These are phyloP conservation scores for Petrocephalus zakoni DNA, from an alignment of 2,113 vertebrate genomes.

Conservation along the genomic window DNA sequence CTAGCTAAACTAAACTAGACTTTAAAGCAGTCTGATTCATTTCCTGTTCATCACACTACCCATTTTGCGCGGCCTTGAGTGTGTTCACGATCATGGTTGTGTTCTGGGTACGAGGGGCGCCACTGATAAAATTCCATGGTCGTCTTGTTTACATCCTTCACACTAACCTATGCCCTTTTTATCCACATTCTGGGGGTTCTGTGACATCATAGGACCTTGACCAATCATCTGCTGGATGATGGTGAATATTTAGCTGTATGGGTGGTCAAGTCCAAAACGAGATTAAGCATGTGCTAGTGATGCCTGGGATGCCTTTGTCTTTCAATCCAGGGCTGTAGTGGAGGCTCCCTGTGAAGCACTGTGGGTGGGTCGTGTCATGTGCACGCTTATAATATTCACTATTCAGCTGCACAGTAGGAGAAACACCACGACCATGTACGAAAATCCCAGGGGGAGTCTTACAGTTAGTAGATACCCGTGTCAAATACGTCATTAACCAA, in stretches of 20 bases:
- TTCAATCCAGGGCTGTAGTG: slow-evolving; percentile 3
- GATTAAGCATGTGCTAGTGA: slow-evolving; percentile 39
- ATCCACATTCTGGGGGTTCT: slow-evolving; percentile 12
- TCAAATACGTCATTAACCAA: not conserved
- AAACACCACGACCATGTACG: not conserved
- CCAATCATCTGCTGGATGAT: slow-evolving; percentile 14
- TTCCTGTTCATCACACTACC: not conserved
- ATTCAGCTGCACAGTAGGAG: slow-evolving; percentile 26
- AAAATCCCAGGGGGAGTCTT: not conserved
- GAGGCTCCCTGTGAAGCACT: not conserved
- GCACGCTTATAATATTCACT: slow-evolving; percentile 13
- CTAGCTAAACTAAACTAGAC: not conserved
- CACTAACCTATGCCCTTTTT: not conserved
- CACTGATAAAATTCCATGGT: slow-evolving; percentile 28
- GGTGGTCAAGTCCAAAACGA: slow-evolving; percentile 32
- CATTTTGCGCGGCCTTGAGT: slow-evolving; percentile 10
- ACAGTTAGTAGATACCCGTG: slow-evolving; percentile 27
- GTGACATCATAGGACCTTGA: slow-evolving; percentile 22
- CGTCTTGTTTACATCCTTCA: slow-evolving; percentile 32
- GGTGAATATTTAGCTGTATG: slow-evolving; percentile 24
- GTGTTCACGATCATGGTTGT: slow-evolving; percentile 22
- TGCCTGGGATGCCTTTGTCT: slow-evolving; percentile 35
- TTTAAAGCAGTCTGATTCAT: not conserved
- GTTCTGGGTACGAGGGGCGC: not conserved
- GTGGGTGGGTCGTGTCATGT: not conserved